A percentile compares a stretch with the other conserved stretches of the same genome.
These are phyloP conservation scores for Rhadinocentrus ornatus DNA, from an alignment of 2,797 vertebrate species.

Conservation along the genomic window DNA sequence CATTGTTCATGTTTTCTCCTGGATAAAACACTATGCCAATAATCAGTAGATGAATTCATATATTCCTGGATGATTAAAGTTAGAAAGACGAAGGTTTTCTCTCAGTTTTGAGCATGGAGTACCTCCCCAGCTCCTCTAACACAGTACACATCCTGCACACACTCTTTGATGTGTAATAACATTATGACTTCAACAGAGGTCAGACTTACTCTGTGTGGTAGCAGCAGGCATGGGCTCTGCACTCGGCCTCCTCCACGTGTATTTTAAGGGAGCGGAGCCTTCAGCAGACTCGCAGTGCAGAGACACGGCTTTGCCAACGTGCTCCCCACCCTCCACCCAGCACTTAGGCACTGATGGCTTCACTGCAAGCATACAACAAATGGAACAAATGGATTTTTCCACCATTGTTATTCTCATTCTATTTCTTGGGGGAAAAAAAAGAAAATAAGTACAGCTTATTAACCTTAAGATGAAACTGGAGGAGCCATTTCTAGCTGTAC, in stretches of 20 bases:
- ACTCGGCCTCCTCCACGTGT: conserved; percentile 74
- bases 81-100: conserved; percentile 1
- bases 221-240: conserved; percentile 51
- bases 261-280: conserved; percentile 76
- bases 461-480: conserved; percentile 1
- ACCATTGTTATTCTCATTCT: conserved; percentile 6
- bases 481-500: conserved; percentile 4
- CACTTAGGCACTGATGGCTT: conserved; percentile 80
- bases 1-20: neutral
- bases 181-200: conserved; percentile 68
- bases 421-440: neutral
- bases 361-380: conserved; percentile 65
- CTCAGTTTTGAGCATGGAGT: conserved; percentile 8
- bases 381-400: conserved; percentile 13
- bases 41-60: neutral
- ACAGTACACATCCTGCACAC: conserved; percentile 4
- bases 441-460: neutral
- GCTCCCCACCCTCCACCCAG: conserved; percentile 73
- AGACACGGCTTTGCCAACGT: conserved; percentile 65
- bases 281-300: conserved; percentile 75
- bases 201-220: conserved; percentile 80
- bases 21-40: neutral
- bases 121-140: neutral
- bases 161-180: conserved; percentile 60
- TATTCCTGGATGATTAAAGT: neutral